A percentile compares a stretch with the other conserved stretches of the same genome.
Conservation (phyloP, 64 coral and sea anemone genomes). For the Astreopora myriophthalma region DNA sequence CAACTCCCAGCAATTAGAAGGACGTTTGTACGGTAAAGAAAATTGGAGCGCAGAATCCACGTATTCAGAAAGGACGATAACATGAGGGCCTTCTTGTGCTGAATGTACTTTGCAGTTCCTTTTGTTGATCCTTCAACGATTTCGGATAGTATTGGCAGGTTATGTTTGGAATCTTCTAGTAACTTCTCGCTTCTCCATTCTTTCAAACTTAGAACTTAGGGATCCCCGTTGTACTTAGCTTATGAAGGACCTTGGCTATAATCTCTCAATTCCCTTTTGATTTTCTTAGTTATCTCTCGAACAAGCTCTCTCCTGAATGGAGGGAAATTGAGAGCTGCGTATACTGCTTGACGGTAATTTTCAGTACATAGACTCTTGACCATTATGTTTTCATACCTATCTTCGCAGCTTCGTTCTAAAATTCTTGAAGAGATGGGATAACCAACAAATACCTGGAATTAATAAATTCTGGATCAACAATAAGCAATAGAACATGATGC, state of each 20-base stretch:
- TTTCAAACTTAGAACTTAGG: too few relatives aligned
- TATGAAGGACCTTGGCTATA: too few relatives aligned
- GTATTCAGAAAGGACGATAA: constrained; percentile 49
- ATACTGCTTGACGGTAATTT: not conserved
- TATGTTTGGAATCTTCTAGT: not conserved
- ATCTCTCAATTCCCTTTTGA: not conserved
- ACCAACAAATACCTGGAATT: constrained; percentile 12
- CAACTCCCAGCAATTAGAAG: constrained; percentile 13
- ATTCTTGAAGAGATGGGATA: constrained; percentile 31
- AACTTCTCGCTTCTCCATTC: constrained; percentile 1
- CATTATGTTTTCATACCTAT: not conserved
- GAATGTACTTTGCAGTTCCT: not conserved
- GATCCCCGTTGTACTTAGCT: too few relatives aligned
- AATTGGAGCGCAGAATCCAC: constrained; percentile 38
- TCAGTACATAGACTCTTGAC: constrained; percentile 21
- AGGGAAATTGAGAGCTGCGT: constrained; percentile 25
- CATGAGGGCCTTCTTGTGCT: constrained; percentile 21
- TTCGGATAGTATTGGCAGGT: not conserved
- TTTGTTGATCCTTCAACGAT: constrained; percentile 5
- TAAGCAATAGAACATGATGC: too few relatives aligned
- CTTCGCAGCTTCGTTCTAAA: constrained; percentile 34
- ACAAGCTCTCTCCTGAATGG: not conserved
- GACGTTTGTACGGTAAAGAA: constrained; percentile 24
- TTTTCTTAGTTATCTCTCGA: not conserved
- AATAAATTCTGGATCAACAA: too few relatives aligned